A percentile compares a stretch with the other conserved stretches of the same genome.
Evolutionary conservation across 2,113 vertebrate species (phyloP).

Genomic region (Plestiodon gilberti): DNA sequence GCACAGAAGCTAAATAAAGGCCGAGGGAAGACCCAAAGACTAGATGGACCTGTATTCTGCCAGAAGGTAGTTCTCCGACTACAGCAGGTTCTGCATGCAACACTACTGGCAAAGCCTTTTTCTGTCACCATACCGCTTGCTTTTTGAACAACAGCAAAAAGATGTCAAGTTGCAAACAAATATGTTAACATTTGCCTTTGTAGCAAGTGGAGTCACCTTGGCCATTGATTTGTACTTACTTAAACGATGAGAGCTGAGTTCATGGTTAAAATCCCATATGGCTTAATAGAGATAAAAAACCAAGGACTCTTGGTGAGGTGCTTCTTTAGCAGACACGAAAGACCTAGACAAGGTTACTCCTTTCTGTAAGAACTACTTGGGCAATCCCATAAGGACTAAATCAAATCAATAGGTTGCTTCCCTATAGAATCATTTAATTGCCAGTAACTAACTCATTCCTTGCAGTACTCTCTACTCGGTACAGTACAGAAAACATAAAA

Average conservation of each 20-base stretch:
- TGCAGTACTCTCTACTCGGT: neutral
- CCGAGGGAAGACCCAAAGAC: neutral
- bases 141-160: neutral
- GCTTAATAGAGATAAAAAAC: neutral
- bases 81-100: neutral
- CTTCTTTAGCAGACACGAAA: neutral
- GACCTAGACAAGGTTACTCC: rapidly evolving
- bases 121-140: rapidly evolving
- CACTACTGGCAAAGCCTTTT: neutral
- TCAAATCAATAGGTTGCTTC: neutral
- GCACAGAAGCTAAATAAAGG: neutral
- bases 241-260: neutral
- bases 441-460: rapidly evolving
- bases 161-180: neutral
- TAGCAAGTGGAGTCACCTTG: neutral
- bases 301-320: neutral
- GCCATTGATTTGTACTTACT: neutral
- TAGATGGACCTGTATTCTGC: neutral
- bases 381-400: neutral
- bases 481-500: rapidly evolving
- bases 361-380: neutral
- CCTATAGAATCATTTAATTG: rapidly evolving
- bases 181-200: neutral
- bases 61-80: neutral
- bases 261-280: neutral